Conservation (phyloP, 2,888 invertebrate species). For the Metalampra italica region DNA sequence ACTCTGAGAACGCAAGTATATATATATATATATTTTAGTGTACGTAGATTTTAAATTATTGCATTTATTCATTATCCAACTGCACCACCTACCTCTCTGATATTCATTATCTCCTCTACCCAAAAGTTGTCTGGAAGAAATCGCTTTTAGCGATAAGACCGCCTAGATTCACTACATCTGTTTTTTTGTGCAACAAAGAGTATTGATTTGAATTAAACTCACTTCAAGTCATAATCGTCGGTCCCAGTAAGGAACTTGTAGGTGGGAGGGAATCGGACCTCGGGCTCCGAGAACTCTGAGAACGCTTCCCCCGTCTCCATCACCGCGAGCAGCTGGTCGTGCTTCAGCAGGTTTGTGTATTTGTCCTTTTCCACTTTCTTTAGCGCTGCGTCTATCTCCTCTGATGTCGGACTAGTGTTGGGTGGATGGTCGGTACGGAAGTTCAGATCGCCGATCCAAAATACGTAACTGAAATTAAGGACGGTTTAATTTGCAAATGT, state of each 20-base stretch:
- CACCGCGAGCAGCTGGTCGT: conserved; percentile 87
- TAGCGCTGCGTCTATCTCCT: conserved; percentile 82
- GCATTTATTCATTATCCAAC: no score
- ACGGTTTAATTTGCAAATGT: no score
- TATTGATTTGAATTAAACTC: no score
- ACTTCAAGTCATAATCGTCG: conserved; percentile 89
- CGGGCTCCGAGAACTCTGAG: conserved; percentile 85
- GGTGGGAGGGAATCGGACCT: conserved; percentile 90
- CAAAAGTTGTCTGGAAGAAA: no score
- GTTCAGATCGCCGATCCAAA: conserved; percentile 95
- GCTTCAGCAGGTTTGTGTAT: conserved; percentile 80
- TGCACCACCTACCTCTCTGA: no score
- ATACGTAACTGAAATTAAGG: conserved; percentile 84
- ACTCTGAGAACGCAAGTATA: no score
- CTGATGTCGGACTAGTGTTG: conserved; percentile 78
- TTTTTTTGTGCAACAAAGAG: no score
- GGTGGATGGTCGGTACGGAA: conserved; percentile 86
- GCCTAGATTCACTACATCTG: no score
- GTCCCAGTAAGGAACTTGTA: conserved; percentile 90
- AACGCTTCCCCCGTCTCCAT: conserved; percentile 89
- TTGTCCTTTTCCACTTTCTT: conserved; percentile 82
- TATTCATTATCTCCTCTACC: no score
- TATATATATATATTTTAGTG: no score
- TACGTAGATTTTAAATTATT: no score
- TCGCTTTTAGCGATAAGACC: no score